phyloP scores from a whole-genome alignment of 2,888 invertebrate genomes.

The Entomobrya proxima region DNA sequence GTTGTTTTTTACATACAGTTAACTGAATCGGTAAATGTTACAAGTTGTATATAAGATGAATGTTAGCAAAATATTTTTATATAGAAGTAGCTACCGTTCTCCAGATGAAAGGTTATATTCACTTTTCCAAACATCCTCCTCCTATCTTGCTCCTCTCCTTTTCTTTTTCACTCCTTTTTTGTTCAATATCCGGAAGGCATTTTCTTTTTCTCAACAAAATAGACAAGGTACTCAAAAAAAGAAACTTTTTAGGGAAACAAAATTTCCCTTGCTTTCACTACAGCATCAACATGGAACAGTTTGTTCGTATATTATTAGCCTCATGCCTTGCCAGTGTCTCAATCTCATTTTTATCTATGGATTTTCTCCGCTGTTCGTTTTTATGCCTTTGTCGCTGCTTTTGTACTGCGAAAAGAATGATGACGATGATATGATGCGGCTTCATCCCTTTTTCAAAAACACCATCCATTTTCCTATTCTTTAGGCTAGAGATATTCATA shows the following conservation, averaged over 20 bases:
- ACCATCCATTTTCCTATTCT: not conserved
- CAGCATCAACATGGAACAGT: not conserved
- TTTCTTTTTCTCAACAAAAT: constrained; percentile 43
- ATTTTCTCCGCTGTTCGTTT: constrained; percentile 25
- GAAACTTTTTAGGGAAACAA: not conserved
- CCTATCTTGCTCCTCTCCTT: constrained; percentile 10
- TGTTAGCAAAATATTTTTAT: constrained; percentile 35
- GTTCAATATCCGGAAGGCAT: constrained; percentile 62
- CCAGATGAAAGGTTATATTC: constrained; percentile 2
- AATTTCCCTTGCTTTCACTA: constrained; percentile 18
- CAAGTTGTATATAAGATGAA: constrained; percentile 27
- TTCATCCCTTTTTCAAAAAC: constrained; percentile 6
- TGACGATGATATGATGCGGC: constrained; percentile 40
- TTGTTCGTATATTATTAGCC: constrained; percentile 22
- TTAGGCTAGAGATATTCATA: constrained; percentile 31
- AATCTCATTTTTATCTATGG: constrained; percentile 35
- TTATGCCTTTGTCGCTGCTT: constrained; percentile 24
- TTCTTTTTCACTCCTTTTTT: constrained; percentile 27
- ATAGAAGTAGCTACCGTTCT: not conserved
- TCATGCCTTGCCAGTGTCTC: constrained; percentile 1
- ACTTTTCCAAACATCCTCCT: constrained; percentile 31
- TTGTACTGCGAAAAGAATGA: constrained; percentile 18
- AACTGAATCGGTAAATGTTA: constrained; percentile 37
- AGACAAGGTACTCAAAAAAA: constrained; percentile 28
- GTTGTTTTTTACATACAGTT: constrained; percentile 36